These are phyloP conservation scores for Callosobruchus maculatus DNA, from an alignment of 2,888 invertebrate genomes.

Conservation along the genomic window DNA sequence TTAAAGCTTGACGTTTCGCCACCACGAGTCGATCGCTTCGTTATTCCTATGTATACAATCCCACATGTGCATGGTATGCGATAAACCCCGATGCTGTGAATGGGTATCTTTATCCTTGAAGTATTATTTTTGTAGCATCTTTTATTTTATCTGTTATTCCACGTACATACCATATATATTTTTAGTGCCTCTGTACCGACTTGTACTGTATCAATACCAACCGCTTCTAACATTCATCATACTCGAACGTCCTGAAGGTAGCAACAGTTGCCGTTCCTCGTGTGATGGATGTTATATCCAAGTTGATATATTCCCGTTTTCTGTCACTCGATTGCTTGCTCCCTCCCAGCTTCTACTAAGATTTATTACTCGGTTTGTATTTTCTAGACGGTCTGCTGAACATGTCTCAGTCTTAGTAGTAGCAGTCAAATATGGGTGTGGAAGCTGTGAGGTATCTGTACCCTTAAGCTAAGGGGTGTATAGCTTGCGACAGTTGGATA, in stretches of 20 bases:
- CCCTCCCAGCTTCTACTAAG: conserved; percentile 2
- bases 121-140: too few relatives aligned
- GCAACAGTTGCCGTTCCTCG: conserved; percentile 5
- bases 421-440: neutral
- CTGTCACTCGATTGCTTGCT: conserved; percentile 11
- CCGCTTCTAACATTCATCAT: neutral
- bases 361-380: neutral
- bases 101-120: too few relatives aligned
- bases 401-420: neutral
- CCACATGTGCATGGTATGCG: too few relatives aligned
- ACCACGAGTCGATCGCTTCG: too few relatives aligned
- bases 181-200: neutral
- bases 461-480: neutral
- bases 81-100: too few relatives aligned
- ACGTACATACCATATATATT: too few relatives aligned
- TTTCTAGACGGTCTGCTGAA: neutral
- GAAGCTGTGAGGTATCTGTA: neutral
- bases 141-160: too few relatives aligned
- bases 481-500: too few relatives aligned
- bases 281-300: conserved; percentile 9
- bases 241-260: neutral
- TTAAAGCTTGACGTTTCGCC: too few relatives aligned
- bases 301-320: conserved; percentile 11
- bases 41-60: too few relatives aligned
- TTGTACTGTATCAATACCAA: neutral